phyloP scores from a whole-genome alignment of 37 sponge, comb jelly and placozoan species.

The Mnemiopsis leidyi region DNA sequence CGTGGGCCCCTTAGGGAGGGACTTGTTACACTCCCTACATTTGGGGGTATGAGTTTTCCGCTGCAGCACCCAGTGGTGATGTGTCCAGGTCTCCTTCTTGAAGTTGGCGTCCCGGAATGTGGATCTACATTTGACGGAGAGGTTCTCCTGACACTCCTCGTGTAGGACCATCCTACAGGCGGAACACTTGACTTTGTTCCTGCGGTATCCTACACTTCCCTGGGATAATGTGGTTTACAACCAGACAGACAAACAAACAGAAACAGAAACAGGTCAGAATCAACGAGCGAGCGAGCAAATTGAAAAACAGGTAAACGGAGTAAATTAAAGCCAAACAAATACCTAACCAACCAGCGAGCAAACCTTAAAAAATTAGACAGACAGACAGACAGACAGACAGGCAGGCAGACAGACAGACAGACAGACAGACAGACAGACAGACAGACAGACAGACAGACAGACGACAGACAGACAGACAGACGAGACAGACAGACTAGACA shows the following conservation, averaged over 20 bases:
- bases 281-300: not conserved
- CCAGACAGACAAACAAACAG: not conserved
- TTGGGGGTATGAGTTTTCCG: conserved; percentile 22
- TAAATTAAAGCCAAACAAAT: not conserved
- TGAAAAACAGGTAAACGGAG: not conserved
- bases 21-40: conserved; percentile 52
- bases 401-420: too few species aligned
- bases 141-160: conserved; percentile 55
- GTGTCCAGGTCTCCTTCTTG: conserved; percentile 63
- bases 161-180: conserved; percentile 49
- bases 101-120: conserved; percentile 56
- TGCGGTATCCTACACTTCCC: conserved; percentile 46
- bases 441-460: too few species aligned
- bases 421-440: not conserved
- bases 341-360: not conserved
- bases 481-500: not conserved
- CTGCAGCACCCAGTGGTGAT: conserved; percentile 59
- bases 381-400: not conserved
- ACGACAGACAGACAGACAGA: too few species aligned
- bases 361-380: not conserved
- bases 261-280: too few species aligned
- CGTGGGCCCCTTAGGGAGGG: not conserved
- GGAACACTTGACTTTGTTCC: conserved; percentile 33
- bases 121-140: conserved; percentile 46
- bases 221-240: not conserved